Base-by-base conservation (phyloP, 1,140 invertebrate species). In the Paramacrobiotus metropolitanus region DNA sequence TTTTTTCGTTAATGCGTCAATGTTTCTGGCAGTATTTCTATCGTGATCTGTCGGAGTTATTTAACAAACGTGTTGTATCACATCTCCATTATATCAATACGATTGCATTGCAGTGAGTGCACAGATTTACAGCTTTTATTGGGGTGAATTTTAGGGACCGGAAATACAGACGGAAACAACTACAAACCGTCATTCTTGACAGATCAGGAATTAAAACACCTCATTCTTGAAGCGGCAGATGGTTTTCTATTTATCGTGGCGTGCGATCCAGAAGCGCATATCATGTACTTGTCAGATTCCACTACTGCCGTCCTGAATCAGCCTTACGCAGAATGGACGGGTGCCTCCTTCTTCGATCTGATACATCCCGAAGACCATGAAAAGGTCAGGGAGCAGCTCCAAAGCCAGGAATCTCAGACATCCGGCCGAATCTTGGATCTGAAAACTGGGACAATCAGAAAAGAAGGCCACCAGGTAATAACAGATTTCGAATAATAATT, bases 171-270 rank as follows among this genome's bases (percentile, higher is more conserved):
- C 77, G 89, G 87, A 30, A 85, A 87, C 1, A n/a, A n/a, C n/a
- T 97, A 95, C 72, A 97, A 96, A 74, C 94, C 94, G 18, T 94
- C 92, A 1, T 99, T 99, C 73, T 78, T 99, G 29, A 97, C 93
- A 40, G 95, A 99, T 76, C 91, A 97, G 72, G 95, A 99, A 73
- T 75, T 99, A 21, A 99, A 99, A 72, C 94, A 99, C 76, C 77
- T 99, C 61, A 97, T 99, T 64, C 75, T 98, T 59, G 94, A 99
- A 73, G 93, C 95, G 21, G 94, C 95, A 9, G 95, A 99, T 77
- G 95, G 95, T 1, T 99, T 99, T 75, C 78, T 99, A 28, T 99
- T 98, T 75, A 94, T 99, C 4, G 87, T 96, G 0, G 88, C 89
- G 65, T 99, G 34, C 34, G 34, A 40, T n/a, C 34, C 34, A n/a